These are phyloP conservation scores for Streblospio benedicti DNA, from an alignment of 1,140 invertebrate genomes.

Conservation along the genomic window DNA sequence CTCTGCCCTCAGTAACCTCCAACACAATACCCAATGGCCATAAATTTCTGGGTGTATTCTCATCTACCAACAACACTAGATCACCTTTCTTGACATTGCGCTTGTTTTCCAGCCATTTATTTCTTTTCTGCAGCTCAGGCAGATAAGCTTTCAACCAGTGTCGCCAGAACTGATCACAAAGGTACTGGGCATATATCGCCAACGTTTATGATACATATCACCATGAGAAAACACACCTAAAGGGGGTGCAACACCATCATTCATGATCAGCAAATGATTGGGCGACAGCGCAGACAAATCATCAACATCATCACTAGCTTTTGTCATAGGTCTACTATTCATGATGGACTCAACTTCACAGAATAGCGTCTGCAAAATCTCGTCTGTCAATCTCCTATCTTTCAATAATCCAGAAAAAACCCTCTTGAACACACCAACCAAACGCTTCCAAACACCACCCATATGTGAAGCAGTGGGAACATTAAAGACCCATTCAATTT, in stretches of 20 bases:
- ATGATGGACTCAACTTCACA: neutral
- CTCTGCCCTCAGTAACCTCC: no score
- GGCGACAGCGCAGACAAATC: neutral
- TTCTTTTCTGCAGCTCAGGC: slow-evolving; percentile 14
- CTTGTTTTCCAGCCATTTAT: slow-evolving; percentile 19
- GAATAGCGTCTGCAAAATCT: slow-evolving; percentile 4
- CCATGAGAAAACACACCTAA: neutral
- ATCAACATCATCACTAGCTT: neutral
- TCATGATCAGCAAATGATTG: neutral
- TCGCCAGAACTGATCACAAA: slow-evolving; percentile 22
- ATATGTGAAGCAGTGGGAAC: neutral
- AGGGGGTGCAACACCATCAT: neutral
- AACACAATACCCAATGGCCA: slow-evolving; percentile 18
- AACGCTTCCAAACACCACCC: neutral
- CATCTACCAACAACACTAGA: slow-evolving; percentile 22
- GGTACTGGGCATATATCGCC: slow-evolving; percentile 26
- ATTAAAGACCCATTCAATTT: neutral
- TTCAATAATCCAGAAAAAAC: neutral
- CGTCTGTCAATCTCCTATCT: neutral
- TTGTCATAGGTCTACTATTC: neutral
- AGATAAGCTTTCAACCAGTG: slow-evolving; percentile 22
- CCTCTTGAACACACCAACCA: neutral
- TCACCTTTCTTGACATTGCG: slow-evolving; percentile 20
- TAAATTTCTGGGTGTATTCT: slow-evolving; percentile 10
- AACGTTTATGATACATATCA: slow-evolving; percentile 1